Evolutionary conservation across 1,140 invertebrate species (phyloP).

Genomic region (Pseudomyrmex pallidus): DNA sequence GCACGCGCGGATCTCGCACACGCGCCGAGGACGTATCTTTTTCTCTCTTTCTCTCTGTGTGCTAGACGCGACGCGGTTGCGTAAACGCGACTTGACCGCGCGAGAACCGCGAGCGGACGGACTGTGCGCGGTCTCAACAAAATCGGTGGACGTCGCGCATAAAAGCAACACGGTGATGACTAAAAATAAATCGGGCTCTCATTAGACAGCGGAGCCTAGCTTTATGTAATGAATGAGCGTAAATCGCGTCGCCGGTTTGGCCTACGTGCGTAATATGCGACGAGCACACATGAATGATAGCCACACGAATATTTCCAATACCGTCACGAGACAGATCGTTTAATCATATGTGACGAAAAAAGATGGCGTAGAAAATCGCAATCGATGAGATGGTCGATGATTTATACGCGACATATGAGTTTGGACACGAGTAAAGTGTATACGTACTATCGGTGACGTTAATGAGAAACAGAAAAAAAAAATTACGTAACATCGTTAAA

Average conservation of each 20-base stretch:
- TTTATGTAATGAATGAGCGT: conserved; percentile 83
- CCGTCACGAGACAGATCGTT: too few relatives aligned
- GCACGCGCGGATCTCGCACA: conserved; percentile 10
- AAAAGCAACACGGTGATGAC: conserved; percentile 69
- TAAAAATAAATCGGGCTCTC: conserved; percentile 80
- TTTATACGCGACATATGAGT: too few relatives aligned
- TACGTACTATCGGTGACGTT: too few relatives aligned
- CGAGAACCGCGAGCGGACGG: conserved; percentile 15
- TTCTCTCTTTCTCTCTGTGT: too few relatives aligned
- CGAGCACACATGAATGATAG: too few relatives aligned
- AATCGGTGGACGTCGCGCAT: conserved; percentile 64
- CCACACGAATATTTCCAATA: too few relatives aligned
- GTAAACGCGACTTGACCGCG: conserved; percentile 56
- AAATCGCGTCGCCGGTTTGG: conserved; percentile 65
- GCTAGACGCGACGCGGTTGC: conserved; percentile 2
- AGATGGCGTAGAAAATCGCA: too few relatives aligned
- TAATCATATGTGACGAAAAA: too few relatives aligned
- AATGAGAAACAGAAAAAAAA: too few relatives aligned
- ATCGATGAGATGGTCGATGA: too few relatives aligned
- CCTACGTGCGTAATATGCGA: conserved; percentile 3
- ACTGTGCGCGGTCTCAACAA: conserved; percentile 47
- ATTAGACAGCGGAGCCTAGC: conserved; percentile 77
- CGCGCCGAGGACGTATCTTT: background rate
- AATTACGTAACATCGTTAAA: too few relatives aligned
- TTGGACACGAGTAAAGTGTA: too few relatives aligned